A percentile compares a stretch with the other conserved stretches of the same genome.
Conservation (phyloP, 2,888 invertebrate genomes). For the Schrankia costaestrigalis region DNA sequence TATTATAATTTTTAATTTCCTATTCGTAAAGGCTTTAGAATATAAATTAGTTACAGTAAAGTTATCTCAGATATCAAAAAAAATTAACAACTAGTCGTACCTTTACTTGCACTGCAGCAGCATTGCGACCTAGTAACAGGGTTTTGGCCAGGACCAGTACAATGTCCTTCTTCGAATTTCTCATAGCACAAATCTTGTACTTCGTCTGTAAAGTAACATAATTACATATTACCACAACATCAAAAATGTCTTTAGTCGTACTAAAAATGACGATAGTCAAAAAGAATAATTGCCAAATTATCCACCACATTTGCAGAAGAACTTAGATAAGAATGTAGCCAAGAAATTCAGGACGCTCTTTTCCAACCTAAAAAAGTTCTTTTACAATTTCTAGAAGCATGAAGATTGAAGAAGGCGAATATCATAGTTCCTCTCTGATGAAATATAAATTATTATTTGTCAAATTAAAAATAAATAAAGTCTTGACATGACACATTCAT, state of each 20-base stretch:
- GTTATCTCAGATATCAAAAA: neutral
- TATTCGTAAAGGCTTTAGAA: neutral
- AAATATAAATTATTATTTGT: too few species aligned
- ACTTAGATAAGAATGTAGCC: neutral
- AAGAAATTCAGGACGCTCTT: too few species aligned
- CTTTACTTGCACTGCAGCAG: slow-evolving; percentile 86
- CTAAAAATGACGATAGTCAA: too few species aligned
- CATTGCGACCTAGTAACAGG: slow-evolving; percentile 92
- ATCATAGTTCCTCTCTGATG: too few species aligned
- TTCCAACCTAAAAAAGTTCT: too few species aligned
- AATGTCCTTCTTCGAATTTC: slow-evolving; percentile 87
- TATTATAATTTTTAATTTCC: neutral
- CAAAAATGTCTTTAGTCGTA: neutral
- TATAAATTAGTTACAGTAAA: neutral
- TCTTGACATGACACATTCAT: too few species aligned
- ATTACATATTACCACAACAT: neutral
- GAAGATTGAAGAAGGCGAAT: too few species aligned
- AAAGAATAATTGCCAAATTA: too few species aligned
- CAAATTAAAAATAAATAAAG: too few species aligned
- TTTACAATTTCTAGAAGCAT: too few species aligned
- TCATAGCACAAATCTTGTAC: slow-evolving; percentile 90
- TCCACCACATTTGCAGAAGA: neutral
- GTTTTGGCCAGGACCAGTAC: slow-evolving; percentile 86
- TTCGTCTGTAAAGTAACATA: slow-evolving; percentile 81
- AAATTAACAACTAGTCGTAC: slow-evolving; percentile 38